Conservation (phyloP, 2,797 vertebrate species). For the Melanotaenia trifasciata region DNA sequence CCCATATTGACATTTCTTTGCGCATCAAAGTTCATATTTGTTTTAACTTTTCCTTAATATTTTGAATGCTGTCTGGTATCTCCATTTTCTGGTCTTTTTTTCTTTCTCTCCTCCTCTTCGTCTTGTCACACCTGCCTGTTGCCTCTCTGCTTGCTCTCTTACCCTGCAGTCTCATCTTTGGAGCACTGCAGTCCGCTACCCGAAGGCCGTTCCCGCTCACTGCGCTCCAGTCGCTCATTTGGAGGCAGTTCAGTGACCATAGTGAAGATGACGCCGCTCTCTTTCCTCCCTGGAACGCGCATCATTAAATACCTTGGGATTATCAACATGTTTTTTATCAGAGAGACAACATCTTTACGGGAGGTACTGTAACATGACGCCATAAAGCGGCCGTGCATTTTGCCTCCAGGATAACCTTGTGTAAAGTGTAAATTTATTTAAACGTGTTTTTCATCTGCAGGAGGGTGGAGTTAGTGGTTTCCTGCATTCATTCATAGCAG, state of each 20-base stretch:
- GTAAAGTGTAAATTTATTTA: neutral
- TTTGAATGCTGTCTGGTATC: constrained; percentile 67
- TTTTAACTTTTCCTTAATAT: constrained; percentile 46
- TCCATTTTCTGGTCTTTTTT: constrained; percentile 38
- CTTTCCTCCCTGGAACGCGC: constrained; percentile 94
- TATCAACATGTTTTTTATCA: constrained; percentile 99
- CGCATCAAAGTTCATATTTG: constrained; percentile 65
- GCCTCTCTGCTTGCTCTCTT: constrained; percentile 40
- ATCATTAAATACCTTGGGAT: constrained; percentile 98
- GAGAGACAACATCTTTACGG: constrained; percentile 96
- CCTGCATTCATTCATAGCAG: constrained; percentile 95
- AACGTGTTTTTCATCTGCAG: constrained; percentile 71
- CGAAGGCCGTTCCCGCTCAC: constrained; percentile 88
- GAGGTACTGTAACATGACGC: constrained; percentile 83
- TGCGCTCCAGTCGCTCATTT: constrained; percentile 86
- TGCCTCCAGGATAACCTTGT: neutral
- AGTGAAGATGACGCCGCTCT: constrained; percentile 98
- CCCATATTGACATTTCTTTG: constrained; percentile 54
- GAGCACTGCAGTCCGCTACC: constrained; percentile 92
- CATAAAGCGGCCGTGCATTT: neutral
- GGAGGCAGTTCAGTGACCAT: constrained; percentile 88
- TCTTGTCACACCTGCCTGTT: constrained; percentile 13
- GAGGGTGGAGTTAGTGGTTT: constrained; percentile 98
- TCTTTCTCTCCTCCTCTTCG: constrained; percentile 11
- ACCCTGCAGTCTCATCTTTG: constrained; percentile 87